These are phyloP conservation scores for Drosophila antonietae DNA, from an alignment of 2,888 invertebrate species.

Conservation along the genomic window DNA sequence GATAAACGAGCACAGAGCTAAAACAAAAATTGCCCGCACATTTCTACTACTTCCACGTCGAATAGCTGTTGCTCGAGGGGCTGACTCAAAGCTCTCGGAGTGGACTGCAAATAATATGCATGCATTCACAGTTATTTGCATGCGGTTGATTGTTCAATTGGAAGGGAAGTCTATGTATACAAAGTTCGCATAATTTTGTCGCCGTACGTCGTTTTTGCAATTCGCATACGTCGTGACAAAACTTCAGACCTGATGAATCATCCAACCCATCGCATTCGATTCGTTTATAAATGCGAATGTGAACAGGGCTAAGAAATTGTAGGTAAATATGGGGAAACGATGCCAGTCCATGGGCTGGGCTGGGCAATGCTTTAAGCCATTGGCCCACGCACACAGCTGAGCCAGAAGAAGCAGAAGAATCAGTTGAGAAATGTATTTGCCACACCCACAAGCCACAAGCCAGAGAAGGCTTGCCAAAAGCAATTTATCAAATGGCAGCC, in stretches of 20 bases:
- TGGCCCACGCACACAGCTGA: conserved; percentile 41
- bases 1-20: conserved; percentile 26
- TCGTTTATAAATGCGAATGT: conserved; percentile 6
- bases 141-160: background rate
- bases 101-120: conserved; percentile 21
- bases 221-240: conserved; percentile 16
- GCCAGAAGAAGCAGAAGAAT: background rate
- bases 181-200: conserved; percentile 13
- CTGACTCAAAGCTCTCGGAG: conserved; percentile 25
- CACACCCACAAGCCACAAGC: conserved; percentile 20
- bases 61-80: conserved; percentile 5
- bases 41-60: conserved; percentile 15
- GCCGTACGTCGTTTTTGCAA: background rate
- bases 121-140: conserved; percentile 18
- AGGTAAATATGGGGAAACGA: conserved; percentile 3
- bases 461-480: conserved; percentile 1
- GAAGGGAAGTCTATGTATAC: background rate
- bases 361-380: background rate
- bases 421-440: conserved; percentile 2
- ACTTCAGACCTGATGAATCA: conserved; percentile 23
- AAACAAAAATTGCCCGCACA: conserved; percentile 15
- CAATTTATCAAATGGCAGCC: conserved; percentile 18
- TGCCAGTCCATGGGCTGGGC: conserved; percentile 8
- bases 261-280: background rate
- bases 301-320: conserved; percentile 18